Conservation (phyloP, 1,140 invertebrate species). For the Trachymyrmex cornetzi region DNA sequence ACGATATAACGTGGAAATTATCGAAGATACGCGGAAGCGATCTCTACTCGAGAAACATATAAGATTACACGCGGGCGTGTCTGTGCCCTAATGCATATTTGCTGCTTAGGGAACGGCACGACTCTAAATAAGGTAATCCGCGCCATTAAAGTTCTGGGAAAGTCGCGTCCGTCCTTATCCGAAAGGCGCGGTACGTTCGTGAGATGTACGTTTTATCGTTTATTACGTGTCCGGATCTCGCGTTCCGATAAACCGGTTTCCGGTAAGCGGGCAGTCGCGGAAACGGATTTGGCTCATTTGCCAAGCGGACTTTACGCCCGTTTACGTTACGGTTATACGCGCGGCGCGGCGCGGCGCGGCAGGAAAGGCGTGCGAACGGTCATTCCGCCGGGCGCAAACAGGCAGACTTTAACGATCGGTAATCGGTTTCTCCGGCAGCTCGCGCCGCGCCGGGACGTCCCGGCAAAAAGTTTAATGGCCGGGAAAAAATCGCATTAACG, state of each 20-base stretch:
- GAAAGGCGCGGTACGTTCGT: neutral
- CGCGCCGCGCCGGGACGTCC: constrained; percentile 35
- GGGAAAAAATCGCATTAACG: constrained; percentile 72
- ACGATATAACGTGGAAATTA: neutral
- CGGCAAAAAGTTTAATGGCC: constrained; percentile 72
- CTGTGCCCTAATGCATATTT: neutral
- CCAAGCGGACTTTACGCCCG: constrained; percentile 29
- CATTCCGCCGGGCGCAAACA: constrained; percentile 58
- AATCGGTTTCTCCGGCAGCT: constrained; percentile 66
- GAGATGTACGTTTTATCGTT: constrained; percentile 19
- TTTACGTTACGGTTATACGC: constrained; percentile 28
- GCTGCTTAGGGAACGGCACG: neutral
- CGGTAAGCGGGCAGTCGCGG: constrained; percentile 18
- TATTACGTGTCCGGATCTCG: neutral
- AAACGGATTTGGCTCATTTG: constrained; percentile 42
- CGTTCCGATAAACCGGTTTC: constrained; percentile 45
- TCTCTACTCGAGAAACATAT: neutral
- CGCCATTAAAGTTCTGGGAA: neutral
- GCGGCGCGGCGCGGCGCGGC: neutral
- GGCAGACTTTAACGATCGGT: constrained; percentile 69
- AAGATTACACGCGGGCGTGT: neutral
- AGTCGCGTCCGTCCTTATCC: constrained; percentile 10
- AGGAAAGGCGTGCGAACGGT: constrained; percentile 39
- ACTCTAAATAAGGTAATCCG: constrained; percentile 9
- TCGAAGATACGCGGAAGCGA: neutral